These are phyloP conservation scores for Oenanthe melanoleuca DNA, from an alignment of 2,113 vertebrate genomes.

Conservation along the genomic window DNA sequence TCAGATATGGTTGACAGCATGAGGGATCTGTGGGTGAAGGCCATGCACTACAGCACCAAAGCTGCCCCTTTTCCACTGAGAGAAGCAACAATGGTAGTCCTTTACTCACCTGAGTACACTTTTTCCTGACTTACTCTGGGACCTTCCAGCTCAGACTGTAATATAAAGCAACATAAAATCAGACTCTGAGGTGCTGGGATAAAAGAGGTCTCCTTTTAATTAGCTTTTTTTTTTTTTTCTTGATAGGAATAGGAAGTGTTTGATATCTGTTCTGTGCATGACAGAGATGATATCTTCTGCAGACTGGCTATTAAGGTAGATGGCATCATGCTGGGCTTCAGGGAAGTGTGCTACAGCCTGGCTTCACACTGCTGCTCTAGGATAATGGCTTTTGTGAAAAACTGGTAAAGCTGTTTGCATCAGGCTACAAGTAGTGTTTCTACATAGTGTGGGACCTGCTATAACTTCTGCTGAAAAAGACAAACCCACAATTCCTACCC, in stretches of 20 bases:
- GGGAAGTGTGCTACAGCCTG: neutral
- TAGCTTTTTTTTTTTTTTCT: neutral
- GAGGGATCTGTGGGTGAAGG: neutral
- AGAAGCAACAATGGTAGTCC: neutral
- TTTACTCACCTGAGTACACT: neutral
- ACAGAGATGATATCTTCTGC: neutral
- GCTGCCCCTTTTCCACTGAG: neutral
- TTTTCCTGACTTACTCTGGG: neutral
- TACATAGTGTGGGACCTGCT: neutral
- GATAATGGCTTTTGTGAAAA: neutral
- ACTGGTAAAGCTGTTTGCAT: neutral
- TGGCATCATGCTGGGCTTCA: neutral
- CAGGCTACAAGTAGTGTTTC: neutral
- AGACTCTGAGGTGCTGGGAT: neutral
- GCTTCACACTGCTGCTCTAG: neutral
- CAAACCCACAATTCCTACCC: neutral
- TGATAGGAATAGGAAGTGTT: neutral
- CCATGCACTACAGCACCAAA: neutral
- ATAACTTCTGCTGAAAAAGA: neutral
- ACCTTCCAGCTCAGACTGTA: neutral
- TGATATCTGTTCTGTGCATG: neutral
- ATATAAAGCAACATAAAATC: neutral
- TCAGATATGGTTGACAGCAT: neutral
- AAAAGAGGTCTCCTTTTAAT: neutral
- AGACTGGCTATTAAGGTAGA: neutral